phyloP scores from a whole-genome alignment of 2,797 vertebrate genomes.

The Gallinago solitaria region DNA sequence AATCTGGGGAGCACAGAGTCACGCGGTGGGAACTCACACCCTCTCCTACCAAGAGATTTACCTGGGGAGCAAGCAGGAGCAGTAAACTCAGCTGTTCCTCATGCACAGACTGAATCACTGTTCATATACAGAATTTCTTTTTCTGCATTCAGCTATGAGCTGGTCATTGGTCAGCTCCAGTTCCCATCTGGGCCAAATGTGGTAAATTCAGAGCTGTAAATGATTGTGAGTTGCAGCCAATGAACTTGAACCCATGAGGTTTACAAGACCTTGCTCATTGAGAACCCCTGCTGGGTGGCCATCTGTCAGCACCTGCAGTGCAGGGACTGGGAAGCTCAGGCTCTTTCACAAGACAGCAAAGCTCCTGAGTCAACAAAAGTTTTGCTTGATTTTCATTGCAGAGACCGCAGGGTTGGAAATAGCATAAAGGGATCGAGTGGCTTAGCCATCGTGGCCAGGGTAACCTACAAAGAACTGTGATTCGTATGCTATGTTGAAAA shows the following conservation, averaged over 20 bases:
- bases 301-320: background rate
- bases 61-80: background rate
- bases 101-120: background rate
- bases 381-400: background rate
- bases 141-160: background rate
- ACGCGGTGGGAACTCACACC: background rate
- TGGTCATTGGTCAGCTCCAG: background rate
- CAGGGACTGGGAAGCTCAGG: background rate
- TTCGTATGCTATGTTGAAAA: rapidly evolving
- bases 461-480: background rate
- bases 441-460: background rate
- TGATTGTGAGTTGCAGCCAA: background rate
- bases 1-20: background rate
- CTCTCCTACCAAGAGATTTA: background rate
- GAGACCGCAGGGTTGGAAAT: background rate
- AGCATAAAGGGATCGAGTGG: rapidly evolving
- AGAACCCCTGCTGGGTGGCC: background rate
- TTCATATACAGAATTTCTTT: background rate
- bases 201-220: background rate
- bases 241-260: too few relatives aligned
- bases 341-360: background rate
- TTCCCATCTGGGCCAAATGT: background rate
- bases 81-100: background rate
- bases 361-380: background rate
- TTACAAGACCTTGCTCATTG: background rate